These are phyloP conservation scores for Corticium candelabrum DNA, from an alignment of 37 sponge, comb jelly and placozoan species.

Conservation along the genomic window DNA sequence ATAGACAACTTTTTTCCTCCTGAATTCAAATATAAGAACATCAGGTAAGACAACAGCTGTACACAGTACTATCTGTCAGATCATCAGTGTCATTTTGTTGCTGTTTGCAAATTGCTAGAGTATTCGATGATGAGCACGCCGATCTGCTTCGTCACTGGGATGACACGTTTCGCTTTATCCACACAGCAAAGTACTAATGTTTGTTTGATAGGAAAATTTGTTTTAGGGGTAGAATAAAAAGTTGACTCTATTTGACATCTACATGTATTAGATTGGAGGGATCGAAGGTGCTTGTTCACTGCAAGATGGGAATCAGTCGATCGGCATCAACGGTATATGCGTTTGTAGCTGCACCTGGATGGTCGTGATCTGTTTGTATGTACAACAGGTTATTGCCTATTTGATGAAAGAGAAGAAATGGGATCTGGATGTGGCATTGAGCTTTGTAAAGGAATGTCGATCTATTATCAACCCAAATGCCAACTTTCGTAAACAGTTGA, in stretches of 20 bases:
- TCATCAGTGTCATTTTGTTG: too few species aligned
- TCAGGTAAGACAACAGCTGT: constrained; percentile 46
- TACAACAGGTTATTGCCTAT: constrained; percentile 75
- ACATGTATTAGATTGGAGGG: constrained; percentile 29
- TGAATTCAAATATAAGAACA: constrained; percentile 72
- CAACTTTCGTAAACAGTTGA: constrained; percentile 73
- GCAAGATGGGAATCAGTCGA: constrained; percentile 93
- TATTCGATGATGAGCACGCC: constrained; percentile 70
- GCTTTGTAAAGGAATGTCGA: constrained; percentile 57
- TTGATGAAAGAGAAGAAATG: constrained; percentile 92
- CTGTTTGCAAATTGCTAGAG: too few species aligned
- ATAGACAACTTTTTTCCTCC: constrained; percentile 96
- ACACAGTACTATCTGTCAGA: too few species aligned
- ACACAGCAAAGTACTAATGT: constrained; percentile 82
- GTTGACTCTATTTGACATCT: too few species aligned
- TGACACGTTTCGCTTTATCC: constrained; percentile 84
- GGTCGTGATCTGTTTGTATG: neutral
- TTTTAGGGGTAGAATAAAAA: neutral
- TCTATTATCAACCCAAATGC: constrained; percentile 79
- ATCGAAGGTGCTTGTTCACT: constrained; percentile 75
- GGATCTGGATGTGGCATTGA: constrained; percentile 49
- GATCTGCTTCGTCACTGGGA: constrained; percentile 95
- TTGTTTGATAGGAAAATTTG: too few species aligned
- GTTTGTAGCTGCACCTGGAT: constrained; percentile 5
- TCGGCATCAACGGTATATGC: constrained; percentile 91